phyloP scores from a whole-genome alignment of 2,797 vertebrate genomes.

The Myripristis murdjan region DNA sequence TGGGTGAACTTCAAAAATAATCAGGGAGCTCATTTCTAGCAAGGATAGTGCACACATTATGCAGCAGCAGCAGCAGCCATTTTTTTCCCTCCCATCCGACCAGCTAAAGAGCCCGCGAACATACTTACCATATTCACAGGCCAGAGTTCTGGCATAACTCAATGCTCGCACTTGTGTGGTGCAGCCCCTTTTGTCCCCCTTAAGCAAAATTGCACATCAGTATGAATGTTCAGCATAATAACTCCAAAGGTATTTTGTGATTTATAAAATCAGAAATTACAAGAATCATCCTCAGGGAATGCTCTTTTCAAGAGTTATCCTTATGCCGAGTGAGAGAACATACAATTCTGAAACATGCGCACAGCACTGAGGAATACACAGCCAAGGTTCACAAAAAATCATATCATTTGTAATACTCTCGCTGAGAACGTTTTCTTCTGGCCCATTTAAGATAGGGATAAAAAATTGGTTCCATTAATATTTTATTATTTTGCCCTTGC shows the following conservation, averaged over 20 bases:
- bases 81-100: background rate
- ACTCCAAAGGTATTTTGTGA: slow-evolving; percentile 54
- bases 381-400: slow-evolving; percentile 50
- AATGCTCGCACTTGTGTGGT: slow-evolving; percentile 45
- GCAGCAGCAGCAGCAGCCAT: background rate
- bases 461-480: slow-evolving; percentile 59
- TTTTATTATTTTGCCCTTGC: slow-evolving; percentile 76
- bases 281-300: slow-evolving; percentile 34
- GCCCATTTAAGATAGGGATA: slow-evolving; percentile 70
- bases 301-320: slow-evolving; percentile 23
- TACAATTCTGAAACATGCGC: slow-evolving; percentile 34
- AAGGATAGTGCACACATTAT: background rate
- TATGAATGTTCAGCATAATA: slow-evolving; percentile 61
- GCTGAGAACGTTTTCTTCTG: slow-evolving; percentile 65
- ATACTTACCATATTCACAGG: slow-evolving; percentile 42
- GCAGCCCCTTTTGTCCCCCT: slow-evolving; percentile 19
- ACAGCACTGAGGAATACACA: slow-evolving; percentile 35
- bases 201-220: slow-evolving; percentile 53
- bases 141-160: slow-evolving; percentile 50
- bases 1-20: slow-evolving; percentile 5
- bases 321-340: slow-evolving; percentile 38
- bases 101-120: slow-evolving; percentile 18
- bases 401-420: slow-evolving; percentile 50
- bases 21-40: slow-evolving; percentile 12
- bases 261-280: slow-evolving; percentile 42